Evolutionary conservation across 2,888 invertebrate genomes (phyloP).

Genomic region (Amblyjoppa proteus): DNA sequence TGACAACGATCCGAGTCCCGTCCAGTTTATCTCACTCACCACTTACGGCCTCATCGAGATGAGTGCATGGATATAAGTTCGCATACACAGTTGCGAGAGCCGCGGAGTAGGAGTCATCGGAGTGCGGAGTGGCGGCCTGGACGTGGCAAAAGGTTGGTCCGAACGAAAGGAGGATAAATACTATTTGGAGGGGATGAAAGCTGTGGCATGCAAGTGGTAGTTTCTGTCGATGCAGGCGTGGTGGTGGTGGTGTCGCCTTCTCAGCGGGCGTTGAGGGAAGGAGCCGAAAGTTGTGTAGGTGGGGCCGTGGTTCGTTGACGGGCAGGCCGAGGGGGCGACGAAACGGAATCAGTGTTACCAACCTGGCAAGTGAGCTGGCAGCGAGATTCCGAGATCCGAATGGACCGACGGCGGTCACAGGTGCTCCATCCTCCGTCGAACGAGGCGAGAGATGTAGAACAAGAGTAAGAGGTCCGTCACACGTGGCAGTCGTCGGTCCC

Average conservation of each 20-base stretch:
- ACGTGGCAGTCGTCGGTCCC: constrained; percentile 37
- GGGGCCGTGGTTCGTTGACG: constrained; percentile 13
- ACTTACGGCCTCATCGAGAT: constrained; percentile 32
- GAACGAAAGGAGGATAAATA: constrained; percentile 8
- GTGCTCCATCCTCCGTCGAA: constrained; percentile 35
- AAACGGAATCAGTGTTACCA: constrained; percentile 59
- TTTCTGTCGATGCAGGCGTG: constrained; percentile 29
- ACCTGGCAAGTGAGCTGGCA: constrained; percentile 63
- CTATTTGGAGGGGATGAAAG: constrained; percentile 16
- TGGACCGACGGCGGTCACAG: constrained; percentile 42
- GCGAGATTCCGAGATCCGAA: constrained; percentile 11
- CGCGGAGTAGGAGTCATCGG: constrained; percentile 9
- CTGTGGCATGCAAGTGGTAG: constrained; percentile 16
- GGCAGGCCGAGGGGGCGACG: constrained; percentile 8
- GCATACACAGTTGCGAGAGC: neutral
- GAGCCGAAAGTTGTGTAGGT: constrained; percentile 26
- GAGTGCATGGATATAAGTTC: constrained; percentile 14
- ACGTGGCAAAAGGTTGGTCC: constrained; percentile 24
- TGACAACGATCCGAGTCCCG: neutral
- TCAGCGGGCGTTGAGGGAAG: constrained; percentile 36
- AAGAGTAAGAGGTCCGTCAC: constrained; percentile 31
- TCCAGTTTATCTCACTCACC: constrained; percentile 6
- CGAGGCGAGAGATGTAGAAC: constrained; percentile 11
- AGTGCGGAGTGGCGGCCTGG: constrained; percentile 6
- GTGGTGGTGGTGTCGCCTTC: constrained; percentile 44